phyloP scores from a whole-genome alignment of 2,113 vertebrate genomes.

The pig (Sus scrofa) region DNA sequence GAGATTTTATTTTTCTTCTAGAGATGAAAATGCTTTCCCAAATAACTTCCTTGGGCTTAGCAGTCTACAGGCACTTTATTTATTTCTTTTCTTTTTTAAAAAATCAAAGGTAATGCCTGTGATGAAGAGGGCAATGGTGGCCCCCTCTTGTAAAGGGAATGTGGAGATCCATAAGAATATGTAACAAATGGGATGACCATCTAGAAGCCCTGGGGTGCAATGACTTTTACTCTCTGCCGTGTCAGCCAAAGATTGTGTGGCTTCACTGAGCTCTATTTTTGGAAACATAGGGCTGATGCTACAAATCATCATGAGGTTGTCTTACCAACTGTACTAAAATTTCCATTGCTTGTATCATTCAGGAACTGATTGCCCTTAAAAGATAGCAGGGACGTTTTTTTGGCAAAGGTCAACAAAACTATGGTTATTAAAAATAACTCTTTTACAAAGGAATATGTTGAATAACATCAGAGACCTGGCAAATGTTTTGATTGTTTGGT shows the following conservation, averaged over 20 bases:
- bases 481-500: neutral
- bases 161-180: neutral
- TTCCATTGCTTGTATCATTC: neutral
- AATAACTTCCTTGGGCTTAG: neutral
- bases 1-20: neutral
- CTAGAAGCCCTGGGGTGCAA: neutral
- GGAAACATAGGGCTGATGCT: slow-evolving; percentile 51
- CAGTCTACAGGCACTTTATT: neutral
- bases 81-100: no score
- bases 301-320: slow-evolving; percentile 38
- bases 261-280: slow-evolving; percentile 76
- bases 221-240: slow-evolving; percentile 55
- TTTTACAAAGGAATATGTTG: slow-evolving; percentile 1
- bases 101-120: neutral
- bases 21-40: neutral
- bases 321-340: slow-evolving; percentile 64
- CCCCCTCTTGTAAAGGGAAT: neutral
- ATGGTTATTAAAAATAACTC: slow-evolving; percentile 27
- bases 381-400: neutral
- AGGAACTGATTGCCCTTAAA: slow-evolving; percentile 57
- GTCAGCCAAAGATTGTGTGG: slow-evolving; percentile 58
- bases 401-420: slow-evolving; percentile 49
- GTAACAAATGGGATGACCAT: slow-evolving; percentile 49
- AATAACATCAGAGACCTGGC: neutral
- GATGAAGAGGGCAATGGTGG: neutral